These are phyloP conservation scores for Ranitomeya variabilis DNA, from an alignment of 2,113 vertebrate species.

Conservation along the genomic window DNA sequence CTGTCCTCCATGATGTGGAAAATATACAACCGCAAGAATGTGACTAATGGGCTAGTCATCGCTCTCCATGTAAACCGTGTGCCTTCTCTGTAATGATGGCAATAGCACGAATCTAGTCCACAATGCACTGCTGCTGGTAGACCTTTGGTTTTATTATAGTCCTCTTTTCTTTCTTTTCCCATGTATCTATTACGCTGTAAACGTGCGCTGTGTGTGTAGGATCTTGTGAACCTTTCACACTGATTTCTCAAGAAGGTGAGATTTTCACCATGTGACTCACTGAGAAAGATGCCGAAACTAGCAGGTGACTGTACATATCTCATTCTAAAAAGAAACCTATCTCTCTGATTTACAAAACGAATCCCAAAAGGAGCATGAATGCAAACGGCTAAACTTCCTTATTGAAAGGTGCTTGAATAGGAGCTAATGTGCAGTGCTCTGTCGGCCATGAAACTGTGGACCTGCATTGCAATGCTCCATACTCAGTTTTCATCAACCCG, in stretches of 20 bases:
- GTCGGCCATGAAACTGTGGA: too few species aligned
- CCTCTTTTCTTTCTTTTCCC: background rate
- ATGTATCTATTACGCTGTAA: background rate
- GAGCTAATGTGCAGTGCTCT: too few species aligned
- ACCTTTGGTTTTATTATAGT: background rate
- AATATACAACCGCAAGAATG: background rate
- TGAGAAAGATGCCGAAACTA: background rate
- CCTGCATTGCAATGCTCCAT: too few species aligned
- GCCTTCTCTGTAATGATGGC: background rate
- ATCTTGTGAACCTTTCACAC: background rate
- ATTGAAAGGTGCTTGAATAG: too few species aligned
- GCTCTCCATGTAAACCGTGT: background rate
- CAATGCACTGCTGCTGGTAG: background rate
- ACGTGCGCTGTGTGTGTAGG: background rate
- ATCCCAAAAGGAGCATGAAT: too few species aligned
- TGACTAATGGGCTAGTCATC: background rate
- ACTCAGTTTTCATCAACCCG: too few species aligned
- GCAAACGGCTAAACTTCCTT: too few species aligned
- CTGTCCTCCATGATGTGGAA: background rate
- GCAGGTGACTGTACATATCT: too few species aligned
- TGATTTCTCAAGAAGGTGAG: background rate
- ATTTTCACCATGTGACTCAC: background rate
- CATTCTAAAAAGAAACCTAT: too few species aligned
- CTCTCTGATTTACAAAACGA: too few species aligned
- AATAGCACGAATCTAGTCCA: background rate